Evolutionary conservation across 2,888 invertebrate species (phyloP), one percentile per base, ranked within the genome.

Genomic region (Toxonevra muliebris): DNA sequence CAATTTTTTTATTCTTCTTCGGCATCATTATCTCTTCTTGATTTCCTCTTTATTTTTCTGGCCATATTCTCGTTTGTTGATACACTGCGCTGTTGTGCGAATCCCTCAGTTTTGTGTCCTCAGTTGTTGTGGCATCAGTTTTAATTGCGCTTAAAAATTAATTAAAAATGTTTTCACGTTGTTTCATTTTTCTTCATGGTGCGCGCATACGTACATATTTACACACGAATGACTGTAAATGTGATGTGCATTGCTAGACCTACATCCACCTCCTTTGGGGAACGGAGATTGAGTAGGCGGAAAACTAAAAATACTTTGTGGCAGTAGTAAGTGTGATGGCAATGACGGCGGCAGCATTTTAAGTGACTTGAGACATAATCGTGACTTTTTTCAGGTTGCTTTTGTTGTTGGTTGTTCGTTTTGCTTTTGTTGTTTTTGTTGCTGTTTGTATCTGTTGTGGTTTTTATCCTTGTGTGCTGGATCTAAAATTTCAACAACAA

Each of bases 111-210:
- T n/a, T n/a, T n/a, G n/a, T n/a, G n/a, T n/a, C 3, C 30, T 30
- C 30, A 30, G 30, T 30, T 30, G 30, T 30, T 30, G 30, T 30
- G 30, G 30, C 30, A 30, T 30, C 60, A 43, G 54, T 62, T 55
- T 63, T 63, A 55, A 63, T 63, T 63, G 54, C 63, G 54, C 63
- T 63, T 63, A 63, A 63, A 55, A 63, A 55, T 63, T 63, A 63
- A 63, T 63, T 63, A 63, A 63, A 63, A 63, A 19, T 48, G 40
- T 55, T 55, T 45, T 60, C 30, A 30, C 30, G 30, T 30, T 30
- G 30, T 30, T 30, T 7, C 30, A 45, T 60, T 60, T 45, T 54
- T 4, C 53, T 45, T 55, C 54, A 45, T 40, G 20, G 63, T n/a
- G 43, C 43, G 45, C 45, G 41, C 17, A 54, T 54, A 54, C 17